Conservation (phyloP, 2,113 vertebrate genomes). For the Girardinichthys multiradiatus region DNA sequence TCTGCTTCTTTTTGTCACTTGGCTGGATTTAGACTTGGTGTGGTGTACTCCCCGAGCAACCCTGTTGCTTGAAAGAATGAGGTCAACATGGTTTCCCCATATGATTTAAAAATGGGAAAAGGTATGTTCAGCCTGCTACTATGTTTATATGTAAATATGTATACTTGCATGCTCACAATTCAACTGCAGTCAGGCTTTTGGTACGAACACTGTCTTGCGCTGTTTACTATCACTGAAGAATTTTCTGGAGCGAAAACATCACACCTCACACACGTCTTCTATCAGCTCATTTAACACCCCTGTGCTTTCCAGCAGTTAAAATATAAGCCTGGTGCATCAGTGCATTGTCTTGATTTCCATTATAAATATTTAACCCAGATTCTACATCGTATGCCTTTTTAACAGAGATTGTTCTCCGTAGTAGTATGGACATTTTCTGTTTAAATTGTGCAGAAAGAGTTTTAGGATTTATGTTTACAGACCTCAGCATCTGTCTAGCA, state of each 20-base stretch:
- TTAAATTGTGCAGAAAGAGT: not conserved
- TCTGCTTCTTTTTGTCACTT: not conserved
- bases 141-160: slow-evolving; percentile 30
- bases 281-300: slow-evolving; percentile 1
- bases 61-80: slow-evolving; percentile 66
- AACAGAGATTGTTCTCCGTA: not conserved
- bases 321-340: not conserved
- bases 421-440: not conserved
- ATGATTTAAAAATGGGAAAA: slow-evolving; percentile 38
- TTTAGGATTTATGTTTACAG: not conserved
- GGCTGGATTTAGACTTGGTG: not conserved
- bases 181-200: slow-evolving; percentile 50
- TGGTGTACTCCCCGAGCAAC: not conserved
- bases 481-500: not conserved
- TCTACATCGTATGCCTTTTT: not conserved
- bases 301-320: not conserved
- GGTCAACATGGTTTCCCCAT: slow-evolving; percentile 62
- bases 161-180: slow-evolving; percentile 23
- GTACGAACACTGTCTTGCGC: slow-evolving; percentile 28
- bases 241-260: slow-evolving; percentile 34
- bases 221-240: slow-evolving; percentile 29
- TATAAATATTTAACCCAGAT: not conserved
- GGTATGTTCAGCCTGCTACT: slow-evolving; percentile 14
- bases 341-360: not conserved
- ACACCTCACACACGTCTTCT: slow-evolving; percentile 29